These are phyloP conservation scores for Ceratina japonica DNA, from an alignment of 1,140 invertebrate species.

Conservation along the genomic window DNA sequence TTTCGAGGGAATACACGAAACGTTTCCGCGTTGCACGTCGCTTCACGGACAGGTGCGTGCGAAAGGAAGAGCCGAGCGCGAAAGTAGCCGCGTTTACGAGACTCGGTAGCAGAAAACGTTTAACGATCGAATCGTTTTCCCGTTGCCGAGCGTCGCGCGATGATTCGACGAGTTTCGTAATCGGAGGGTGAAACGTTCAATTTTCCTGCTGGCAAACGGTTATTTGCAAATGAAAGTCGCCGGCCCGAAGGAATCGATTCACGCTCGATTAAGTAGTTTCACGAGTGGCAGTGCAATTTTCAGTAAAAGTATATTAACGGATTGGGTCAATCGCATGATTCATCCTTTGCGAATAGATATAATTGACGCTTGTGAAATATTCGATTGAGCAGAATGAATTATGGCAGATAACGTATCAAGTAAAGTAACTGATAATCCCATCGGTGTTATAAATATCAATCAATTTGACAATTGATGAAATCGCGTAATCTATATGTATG, in stretches of 20 bases:
- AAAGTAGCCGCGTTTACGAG: conserved; percentile 52
- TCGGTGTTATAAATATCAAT: no score
- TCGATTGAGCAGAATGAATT: no score
- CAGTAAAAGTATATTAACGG: no score
- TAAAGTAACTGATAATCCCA: no score
- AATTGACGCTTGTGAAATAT: no score
- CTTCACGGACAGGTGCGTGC: conserved; percentile 42
- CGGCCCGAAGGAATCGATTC: background rate
- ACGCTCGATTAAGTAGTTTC: background rate
- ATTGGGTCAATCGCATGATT: no score
- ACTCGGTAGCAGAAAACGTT: no score
- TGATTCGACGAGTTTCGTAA: conserved; percentile 25
- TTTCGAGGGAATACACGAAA: background rate
- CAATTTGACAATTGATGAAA: no score
- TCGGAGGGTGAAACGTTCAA: conserved; percentile 10
- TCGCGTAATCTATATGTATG: no score
- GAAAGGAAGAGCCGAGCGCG: conserved; percentile 53
- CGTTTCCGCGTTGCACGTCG: conserved; percentile 15
- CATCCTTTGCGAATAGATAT: no score
- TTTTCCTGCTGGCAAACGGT: background rate
- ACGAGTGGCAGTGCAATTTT: no score
- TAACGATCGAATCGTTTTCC: conserved; percentile 50
- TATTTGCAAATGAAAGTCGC: conserved; percentile 4
- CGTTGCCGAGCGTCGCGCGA: conserved; percentile 15
- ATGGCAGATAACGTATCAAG: no score